These are phyloP conservation scores for Sipha maydis DNA, from an alignment of 2,888 invertebrate genomes.

Conservation along the genomic window DNA sequence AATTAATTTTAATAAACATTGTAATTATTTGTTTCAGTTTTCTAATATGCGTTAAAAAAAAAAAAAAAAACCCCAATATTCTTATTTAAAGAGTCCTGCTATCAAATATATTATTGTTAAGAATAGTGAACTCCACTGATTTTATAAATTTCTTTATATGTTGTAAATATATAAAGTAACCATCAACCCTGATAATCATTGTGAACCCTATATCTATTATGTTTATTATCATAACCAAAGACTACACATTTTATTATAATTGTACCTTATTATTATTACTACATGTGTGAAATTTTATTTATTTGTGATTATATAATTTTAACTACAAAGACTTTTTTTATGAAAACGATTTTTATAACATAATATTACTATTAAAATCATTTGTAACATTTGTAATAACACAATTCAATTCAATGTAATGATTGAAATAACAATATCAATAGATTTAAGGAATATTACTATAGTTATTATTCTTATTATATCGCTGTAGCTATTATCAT, in stretches of 20 bases:
- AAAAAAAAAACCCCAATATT: not conserved
- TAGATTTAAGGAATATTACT: constrained; percentile 27
- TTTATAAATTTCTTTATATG: not conserved
- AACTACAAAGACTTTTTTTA: constrained; percentile 54
- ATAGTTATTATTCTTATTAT: constrained; percentile 44
- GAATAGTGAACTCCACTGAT: not conserved
- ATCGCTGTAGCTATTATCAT: constrained; percentile 31
- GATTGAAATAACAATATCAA: constrained; percentile 34
- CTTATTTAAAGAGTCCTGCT: not conserved
- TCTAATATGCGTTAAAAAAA: not conserved
- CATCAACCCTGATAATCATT: not conserved
- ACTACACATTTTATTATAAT: constrained; percentile 52
- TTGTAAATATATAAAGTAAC: not conserved
- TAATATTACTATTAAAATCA: constrained; percentile 28
- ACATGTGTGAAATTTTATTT: constrained; percentile 47
- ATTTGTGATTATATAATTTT: constrained; percentile 50
- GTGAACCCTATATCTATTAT: constrained; percentile 31
- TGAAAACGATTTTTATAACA: constrained; percentile 51
- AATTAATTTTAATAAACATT: not conserved
- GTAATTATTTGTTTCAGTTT: constrained; percentile 33
- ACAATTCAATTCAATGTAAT: constrained; percentile 27
- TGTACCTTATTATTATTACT: constrained; percentile 42
- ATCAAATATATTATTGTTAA: not conserved
- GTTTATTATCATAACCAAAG: constrained; percentile 51
- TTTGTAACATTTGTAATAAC: constrained; percentile 32